A percentile compares a stretch with the other conserved stretches of the same genome.
These are phyloP conservation scores for Ephestia elutella DNA, from an alignment of 1,140 invertebrate species.

Conservation along the genomic window DNA sequence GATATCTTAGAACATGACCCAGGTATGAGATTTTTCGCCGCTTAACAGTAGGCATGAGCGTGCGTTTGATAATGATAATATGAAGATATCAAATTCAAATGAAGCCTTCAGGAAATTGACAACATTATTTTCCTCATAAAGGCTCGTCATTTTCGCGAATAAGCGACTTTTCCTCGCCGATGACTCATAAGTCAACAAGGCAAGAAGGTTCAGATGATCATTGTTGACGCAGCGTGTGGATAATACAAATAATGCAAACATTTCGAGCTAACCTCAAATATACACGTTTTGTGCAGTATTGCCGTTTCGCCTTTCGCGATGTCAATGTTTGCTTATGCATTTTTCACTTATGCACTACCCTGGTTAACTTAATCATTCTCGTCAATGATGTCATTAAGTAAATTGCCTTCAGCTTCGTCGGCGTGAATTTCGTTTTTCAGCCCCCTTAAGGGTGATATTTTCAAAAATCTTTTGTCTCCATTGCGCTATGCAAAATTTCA, in stretches of 20 bases:
- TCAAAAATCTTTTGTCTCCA: too few species aligned
- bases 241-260: conserved; percentile 47
- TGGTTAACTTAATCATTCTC: background rate
- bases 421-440: background rate
- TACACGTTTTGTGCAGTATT: conserved; percentile 36
- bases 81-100: background rate
- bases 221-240: conserved; percentile 40
- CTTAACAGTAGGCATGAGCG: too few species aligned
- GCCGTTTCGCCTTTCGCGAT: conserved; percentile 4
- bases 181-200: conserved; percentile 46
- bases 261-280: conserved; percentile 41
- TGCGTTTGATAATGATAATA: too few species aligned
- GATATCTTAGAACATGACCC: too few species aligned
- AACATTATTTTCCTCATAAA: conserved; percentile 16
- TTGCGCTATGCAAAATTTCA: too few species aligned
- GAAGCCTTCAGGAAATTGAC: conserved; percentile 2
- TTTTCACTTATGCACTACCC: background rate
- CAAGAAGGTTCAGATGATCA: conserved; percentile 56
- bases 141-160: conserved; percentile 30
- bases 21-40: too few species aligned
- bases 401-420: too few species aligned
- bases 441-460: too few species aligned
- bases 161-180: conserved; percentile 34
- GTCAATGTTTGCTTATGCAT: background rate
- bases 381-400: background rate